Percentiles rank a stretch among this genome's conserved stretches.
These are phyloP conservation scores for Enteromius paludinosus DNA, from an alignment of 2,797 vertebrate species.

Conservation along the genomic window DNA sequence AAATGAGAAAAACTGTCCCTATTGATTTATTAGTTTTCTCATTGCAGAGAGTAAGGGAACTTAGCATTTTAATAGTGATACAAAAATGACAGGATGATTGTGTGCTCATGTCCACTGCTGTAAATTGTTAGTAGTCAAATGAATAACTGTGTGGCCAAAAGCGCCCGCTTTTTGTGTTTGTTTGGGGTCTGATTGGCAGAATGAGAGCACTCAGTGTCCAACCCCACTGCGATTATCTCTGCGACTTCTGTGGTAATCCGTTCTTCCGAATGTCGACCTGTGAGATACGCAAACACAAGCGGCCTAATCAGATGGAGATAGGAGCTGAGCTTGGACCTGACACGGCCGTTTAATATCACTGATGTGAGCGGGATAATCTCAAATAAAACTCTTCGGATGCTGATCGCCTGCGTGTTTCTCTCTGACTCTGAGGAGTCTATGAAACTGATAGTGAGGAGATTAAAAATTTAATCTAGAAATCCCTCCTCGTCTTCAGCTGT, in stretches of 20 bases:
- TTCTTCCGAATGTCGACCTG: constrained; percentile 30
- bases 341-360: constrained; percentile 6
- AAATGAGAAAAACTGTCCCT: neutral
- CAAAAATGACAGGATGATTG: neutral
- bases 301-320: constrained; percentile 35
- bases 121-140: neutral
- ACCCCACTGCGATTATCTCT: constrained; percentile 20
- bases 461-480: constrained; percentile 30
- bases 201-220: constrained; percentile 25
- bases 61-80: neutral
- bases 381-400: constrained; percentile 24
- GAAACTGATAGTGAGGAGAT: constrained; percentile 32
- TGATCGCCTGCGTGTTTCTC: constrained; percentile 31
- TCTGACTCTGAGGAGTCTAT: constrained; percentile 1
- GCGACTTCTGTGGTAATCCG: constrained; percentile 45
- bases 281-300: constrained; percentile 38
- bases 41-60: neutral
- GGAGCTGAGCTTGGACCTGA: constrained; percentile 12
- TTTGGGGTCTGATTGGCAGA: constrained; percentile 8
- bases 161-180: neutral
- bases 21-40: neutral
- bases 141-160: neutral
- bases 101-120: neutral
- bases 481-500: constrained; percentile 4
- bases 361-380: constrained; percentile 34